Conservation (phyloP, 2,888 invertebrate species). For the Pomacea canaliculata region DNA sequence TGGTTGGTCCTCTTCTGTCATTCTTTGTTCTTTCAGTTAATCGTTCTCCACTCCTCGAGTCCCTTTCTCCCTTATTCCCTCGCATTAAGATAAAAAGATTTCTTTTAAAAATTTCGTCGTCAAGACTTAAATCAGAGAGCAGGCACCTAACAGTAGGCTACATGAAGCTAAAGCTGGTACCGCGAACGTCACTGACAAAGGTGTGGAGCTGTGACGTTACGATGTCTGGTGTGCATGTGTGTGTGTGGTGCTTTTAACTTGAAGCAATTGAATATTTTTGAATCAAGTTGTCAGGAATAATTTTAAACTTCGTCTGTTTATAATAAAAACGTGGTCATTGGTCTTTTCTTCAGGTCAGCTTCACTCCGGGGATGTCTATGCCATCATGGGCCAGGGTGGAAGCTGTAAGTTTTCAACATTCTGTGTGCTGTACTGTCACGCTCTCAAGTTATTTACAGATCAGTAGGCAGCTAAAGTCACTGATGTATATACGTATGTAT, state of each 20-base stretch:
- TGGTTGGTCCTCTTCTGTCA: neutral
- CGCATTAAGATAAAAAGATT: no score
- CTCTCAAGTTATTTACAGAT: no score
- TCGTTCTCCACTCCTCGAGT: no score
- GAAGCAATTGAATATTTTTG: neutral
- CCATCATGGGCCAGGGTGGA: conserved; percentile 23
- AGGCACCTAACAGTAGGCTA: no score
- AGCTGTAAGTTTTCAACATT: conserved; percentile 23
- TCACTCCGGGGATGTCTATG: conserved; percentile 24
- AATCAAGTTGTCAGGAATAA: neutral
- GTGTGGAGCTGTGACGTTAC: neutral
- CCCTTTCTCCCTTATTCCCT: no score
- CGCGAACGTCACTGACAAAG: no score
- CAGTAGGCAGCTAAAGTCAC: no score
- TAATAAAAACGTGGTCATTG: neutral
- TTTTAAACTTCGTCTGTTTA: neutral
- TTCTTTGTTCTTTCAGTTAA: no score
- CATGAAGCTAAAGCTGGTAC: no score
- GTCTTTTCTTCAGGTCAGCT: neutral
- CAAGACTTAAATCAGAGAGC: no score
- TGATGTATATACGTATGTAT: no score
- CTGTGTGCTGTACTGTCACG: neutral
- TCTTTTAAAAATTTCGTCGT: no score
- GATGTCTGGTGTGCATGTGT: neutral
- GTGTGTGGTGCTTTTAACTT: neutral